A percentile compares a stretch with the other conserved stretches of the same genome.
Evolutionary conservation across 1,140 invertebrate species (phyloP).

Genomic region (Drosophila pseudoananassae): DNA sequence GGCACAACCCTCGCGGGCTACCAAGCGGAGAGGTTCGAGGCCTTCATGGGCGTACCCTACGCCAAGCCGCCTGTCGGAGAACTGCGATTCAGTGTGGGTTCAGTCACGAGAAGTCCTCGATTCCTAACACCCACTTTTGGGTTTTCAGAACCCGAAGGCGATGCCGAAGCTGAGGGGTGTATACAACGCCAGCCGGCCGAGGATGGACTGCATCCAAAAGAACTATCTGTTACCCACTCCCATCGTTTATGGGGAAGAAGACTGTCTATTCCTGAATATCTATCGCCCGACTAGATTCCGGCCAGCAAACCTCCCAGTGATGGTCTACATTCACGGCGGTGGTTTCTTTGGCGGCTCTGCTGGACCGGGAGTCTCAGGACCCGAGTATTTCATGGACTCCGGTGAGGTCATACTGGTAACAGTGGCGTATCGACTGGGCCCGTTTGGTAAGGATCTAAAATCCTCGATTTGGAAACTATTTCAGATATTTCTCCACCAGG

Average conservation of each 20-base stretch:
- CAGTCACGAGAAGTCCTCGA: background rate
- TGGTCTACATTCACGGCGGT: conserved; percentile 85
- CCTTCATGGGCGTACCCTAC: conserved; percentile 80
- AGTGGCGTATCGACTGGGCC: conserved; percentile 73
- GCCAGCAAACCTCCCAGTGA: conserved; percentile 73
- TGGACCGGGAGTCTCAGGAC: conserved; percentile 67
- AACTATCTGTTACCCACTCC: conserved; percentile 76
- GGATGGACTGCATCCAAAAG: conserved; percentile 77
- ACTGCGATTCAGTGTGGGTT: conserved; percentile 71
- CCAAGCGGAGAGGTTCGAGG: conserved; percentile 64
- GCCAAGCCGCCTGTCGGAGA: conserved; percentile 73
- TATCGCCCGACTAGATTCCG: conserved; percentile 84
- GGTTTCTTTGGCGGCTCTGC: conserved; percentile 84
- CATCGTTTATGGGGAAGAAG: conserved; percentile 84
- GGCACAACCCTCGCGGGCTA: conserved; percentile 64
- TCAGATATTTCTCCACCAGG: conserved; percentile 29
- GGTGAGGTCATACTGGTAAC: conserved; percentile 74
- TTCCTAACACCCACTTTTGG: background rate
- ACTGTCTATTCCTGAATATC: conserved; percentile 88
- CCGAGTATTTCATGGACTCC: conserved; percentile 84
- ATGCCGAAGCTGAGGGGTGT: conserved; percentile 54
- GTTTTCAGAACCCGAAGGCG: conserved; percentile 66
- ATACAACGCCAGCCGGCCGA: conserved; percentile 62
- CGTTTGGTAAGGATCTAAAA: conserved; percentile 62
- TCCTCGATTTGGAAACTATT: too few relatives aligned